phyloP scores from a whole-genome alignment of 2,888 invertebrate species.

The Cataglyphis livida region DNA sequence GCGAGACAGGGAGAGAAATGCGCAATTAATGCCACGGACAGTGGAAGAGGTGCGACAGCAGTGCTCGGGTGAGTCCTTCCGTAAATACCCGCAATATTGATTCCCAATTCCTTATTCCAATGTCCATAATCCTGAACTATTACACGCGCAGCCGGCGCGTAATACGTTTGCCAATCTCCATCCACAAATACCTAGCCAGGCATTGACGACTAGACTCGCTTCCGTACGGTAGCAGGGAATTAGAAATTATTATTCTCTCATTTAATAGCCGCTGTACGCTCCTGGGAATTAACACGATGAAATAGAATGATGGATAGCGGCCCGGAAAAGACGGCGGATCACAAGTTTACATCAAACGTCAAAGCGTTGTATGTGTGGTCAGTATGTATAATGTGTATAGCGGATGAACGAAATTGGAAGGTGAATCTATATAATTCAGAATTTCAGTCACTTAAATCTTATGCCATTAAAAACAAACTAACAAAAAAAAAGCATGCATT shows the following conservation, averaged over 20 bases:
- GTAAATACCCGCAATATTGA: conserved; percentile 77
- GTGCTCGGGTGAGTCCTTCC: conserved; percentile 71
- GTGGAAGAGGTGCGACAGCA: conserved; percentile 67
- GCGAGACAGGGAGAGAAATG: conserved; percentile 46
- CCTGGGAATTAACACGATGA: conserved; percentile 48
- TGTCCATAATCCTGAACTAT: conserved; percentile 72
- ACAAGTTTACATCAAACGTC: conserved; percentile 21
- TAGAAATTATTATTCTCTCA: conserved; percentile 57
- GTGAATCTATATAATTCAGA: background rate
- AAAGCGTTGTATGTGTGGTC: background rate
- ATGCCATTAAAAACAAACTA: background rate
- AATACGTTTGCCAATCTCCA: conserved; percentile 63
- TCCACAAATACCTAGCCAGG: conserved; percentile 39
- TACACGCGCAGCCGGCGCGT: conserved; percentile 62
- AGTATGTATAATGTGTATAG: background rate
- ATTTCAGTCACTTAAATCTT: background rate
- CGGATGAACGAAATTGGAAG: conserved; percentile 17
- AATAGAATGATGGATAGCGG: conserved; percentile 46
- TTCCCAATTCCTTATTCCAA: conserved; percentile 76
- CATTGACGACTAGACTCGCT: conserved; percentile 42
- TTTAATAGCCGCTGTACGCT: conserved; percentile 49
- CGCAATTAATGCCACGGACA: conserved; percentile 55
- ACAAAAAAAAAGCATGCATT: background rate
- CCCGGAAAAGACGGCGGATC: conserved; percentile 41
- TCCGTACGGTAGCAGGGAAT: conserved; percentile 36